phyloP scores from a whole-genome alignment of 2,113 vertebrate genomes.

The Crotalus horridus region DNA sequence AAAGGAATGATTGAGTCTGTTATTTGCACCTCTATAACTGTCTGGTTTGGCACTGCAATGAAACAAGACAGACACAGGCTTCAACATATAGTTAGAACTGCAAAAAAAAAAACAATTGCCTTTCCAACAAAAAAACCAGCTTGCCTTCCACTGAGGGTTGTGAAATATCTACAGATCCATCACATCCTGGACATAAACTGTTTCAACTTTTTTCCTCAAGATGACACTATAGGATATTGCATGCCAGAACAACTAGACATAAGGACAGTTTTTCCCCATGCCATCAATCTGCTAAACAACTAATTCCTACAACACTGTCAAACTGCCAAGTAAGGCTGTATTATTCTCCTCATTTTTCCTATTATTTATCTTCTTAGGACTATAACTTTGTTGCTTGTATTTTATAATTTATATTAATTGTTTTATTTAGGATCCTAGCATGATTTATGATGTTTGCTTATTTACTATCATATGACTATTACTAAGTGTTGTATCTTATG shows the following conservation, averaged over 20 bases:
- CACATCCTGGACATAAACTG: too few species aligned
- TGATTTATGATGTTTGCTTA: neutral
- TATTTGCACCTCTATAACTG: too few species aligned
- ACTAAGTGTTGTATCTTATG: neutral
- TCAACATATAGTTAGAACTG: too few species aligned
- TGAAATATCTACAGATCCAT: too few species aligned
- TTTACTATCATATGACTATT: too few species aligned
- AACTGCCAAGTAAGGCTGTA: neutral
- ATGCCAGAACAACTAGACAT: neutral
- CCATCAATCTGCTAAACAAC: neutral
- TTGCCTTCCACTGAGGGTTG: too few species aligned
- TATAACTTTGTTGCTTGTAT: neutral
- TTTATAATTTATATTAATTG: neutral
- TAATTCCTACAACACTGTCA: neutral
- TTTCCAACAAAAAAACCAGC: too few species aligned
- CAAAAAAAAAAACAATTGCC: too few species aligned
- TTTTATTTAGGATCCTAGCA: neutral
- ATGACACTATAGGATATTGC: neutral
- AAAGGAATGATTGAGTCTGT: too few species aligned
- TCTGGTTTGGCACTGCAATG: too few species aligned
- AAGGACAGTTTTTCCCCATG: neutral
- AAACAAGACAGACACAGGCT: too few species aligned
- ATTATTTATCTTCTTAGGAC: neutral
- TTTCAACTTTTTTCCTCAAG: too few species aligned
- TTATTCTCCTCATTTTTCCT: neutral